These are phyloP conservation scores for Apoda limacodes DNA, from an alignment of 2,888 invertebrate species.

Conservation along the genomic window DNA sequence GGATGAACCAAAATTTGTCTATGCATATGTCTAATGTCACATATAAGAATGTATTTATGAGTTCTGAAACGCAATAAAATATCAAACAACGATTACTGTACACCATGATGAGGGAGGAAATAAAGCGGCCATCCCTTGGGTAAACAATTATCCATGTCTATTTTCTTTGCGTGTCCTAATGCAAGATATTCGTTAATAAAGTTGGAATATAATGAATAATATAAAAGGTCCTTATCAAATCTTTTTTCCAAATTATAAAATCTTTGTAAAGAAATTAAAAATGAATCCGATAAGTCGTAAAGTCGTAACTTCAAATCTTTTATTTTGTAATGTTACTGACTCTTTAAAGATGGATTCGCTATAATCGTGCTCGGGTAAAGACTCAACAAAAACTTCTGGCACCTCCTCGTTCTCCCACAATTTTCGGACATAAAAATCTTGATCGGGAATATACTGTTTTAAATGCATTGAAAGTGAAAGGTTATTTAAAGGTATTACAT, in stretches of 20 bases:
- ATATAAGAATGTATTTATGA: conserved; percentile 2
- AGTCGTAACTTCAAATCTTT: conserved; percentile 1
- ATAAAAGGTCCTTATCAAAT: conserved; percentile 1
- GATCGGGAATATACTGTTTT: not conserved
- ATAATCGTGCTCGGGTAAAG: not conserved
- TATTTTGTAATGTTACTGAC: not conserved
- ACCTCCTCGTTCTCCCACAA: not conserved
- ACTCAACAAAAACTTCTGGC: not conserved
- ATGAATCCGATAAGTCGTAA: not conserved
- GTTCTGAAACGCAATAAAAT: conserved; percentile 2
- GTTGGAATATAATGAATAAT: conserved; percentile 2
- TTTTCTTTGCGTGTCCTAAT: conserved; percentile 4
- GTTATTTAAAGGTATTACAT: no score
- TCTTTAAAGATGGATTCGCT: conserved; percentile 1
- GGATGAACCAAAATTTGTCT: conserved; percentile 2
- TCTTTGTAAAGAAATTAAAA: conserved; percentile 2
- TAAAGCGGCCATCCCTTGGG: not conserved
- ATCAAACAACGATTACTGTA: conserved; percentile 2
- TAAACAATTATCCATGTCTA: conserved; percentile 3
- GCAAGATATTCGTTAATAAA: conserved; percentile 2
- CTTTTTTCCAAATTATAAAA: conserved; percentile 4
- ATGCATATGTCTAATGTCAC: conserved; percentile 6
- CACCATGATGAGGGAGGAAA: conserved; percentile 1
- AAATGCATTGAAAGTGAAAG: no score
- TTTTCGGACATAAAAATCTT: not conserved